Evolutionary conservation across 2,888 invertebrate genomes (phyloP), one percentile per base, ranked within the genome.

Genomic region (Tenthredo notha): DNA sequence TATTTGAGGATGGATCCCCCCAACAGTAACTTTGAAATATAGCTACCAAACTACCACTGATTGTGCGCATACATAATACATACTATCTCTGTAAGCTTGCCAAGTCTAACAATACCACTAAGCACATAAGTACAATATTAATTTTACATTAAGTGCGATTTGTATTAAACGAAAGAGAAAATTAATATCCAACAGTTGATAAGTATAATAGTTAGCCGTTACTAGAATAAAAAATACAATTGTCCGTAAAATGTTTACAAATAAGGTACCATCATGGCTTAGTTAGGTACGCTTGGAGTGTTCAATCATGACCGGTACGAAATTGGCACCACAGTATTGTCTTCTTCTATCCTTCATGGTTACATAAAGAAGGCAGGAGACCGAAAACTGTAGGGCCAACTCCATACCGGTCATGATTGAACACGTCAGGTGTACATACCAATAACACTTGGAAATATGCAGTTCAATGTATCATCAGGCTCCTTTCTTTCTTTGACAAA

Each of bases 41-140:
- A 83, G 83, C 83, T 29, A 43, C 83, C 83, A 83, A 83, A 83
- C 37, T 43, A 83, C 83, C 67, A 47, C 67, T 83, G 83, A 83
- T 83, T 83, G 83, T 83, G 83, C 67, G 67, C 83, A 67, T 70
- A 83, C 47, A 70, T 80, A 83, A 67, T 67, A 67, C 43, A 83
- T 70, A 47, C 61, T 80, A 80, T 80, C 65, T 80, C 61, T 61
- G 40, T n/a, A 83, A 83, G 83, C 65, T 83, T 83, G 47, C 67
- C 67, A 83, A 83, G n/a, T 83, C 83, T 83, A 65, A 83, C 83
- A 61, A 83, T 67, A 67, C 83, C 33, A 83, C 83, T 83, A 83
- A 83, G 83, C 83, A 83, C 67, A 67, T 83, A 83, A 83, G 83
- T 83, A 83, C 83, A 70, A 83, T 70, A 83, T 67, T 83, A 83